Conservation (phyloP, 2,888 invertebrate genomes). For the Lissonota sp. region DNA sequence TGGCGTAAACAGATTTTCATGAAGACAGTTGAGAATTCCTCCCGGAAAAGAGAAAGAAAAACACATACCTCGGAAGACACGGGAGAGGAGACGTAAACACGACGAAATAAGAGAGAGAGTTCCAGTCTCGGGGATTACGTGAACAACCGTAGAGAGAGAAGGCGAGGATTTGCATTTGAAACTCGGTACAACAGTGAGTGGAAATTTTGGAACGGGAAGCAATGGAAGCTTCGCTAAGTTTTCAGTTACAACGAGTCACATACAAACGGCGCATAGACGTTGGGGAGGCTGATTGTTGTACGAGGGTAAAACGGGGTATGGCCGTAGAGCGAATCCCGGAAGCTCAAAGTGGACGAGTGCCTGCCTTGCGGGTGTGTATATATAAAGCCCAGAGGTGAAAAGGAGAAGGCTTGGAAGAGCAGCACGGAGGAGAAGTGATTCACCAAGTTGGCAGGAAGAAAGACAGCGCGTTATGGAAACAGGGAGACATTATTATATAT, state of each 20-base stretch:
- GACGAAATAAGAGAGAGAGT: neutral
- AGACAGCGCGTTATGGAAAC: constrained; percentile 6
- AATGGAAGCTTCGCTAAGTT: constrained; percentile 45
- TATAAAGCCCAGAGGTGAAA: constrained; percentile 16
- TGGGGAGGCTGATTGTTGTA: neutral
- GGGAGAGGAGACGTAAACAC: no score
- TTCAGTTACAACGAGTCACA: constrained; percentile 29
- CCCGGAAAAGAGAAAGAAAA: no score
- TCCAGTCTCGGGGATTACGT: neutral
- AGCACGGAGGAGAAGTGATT: constrained; percentile 7
- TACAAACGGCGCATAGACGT: neutral
- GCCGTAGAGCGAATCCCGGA: constrained; percentile 29
- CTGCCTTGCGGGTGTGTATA: neutral
- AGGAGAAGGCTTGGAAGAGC: constrained; percentile 2
- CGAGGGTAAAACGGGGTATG: neutral
- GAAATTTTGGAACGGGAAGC: neutral
- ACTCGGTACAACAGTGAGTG: constrained; percentile 23
- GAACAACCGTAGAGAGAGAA: neutral
- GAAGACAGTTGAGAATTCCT: no score
- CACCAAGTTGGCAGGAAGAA: constrained; percentile 17
- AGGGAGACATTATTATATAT: constrained; percentile 56
- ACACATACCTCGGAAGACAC: no score
- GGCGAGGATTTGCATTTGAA: constrained; percentile 55
- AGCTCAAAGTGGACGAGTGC: constrained; percentile 35
- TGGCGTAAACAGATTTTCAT: no score